phyloP scores from a whole-genome alignment of 2,888 invertebrate species.

The Cordilura impudica region DNA sequence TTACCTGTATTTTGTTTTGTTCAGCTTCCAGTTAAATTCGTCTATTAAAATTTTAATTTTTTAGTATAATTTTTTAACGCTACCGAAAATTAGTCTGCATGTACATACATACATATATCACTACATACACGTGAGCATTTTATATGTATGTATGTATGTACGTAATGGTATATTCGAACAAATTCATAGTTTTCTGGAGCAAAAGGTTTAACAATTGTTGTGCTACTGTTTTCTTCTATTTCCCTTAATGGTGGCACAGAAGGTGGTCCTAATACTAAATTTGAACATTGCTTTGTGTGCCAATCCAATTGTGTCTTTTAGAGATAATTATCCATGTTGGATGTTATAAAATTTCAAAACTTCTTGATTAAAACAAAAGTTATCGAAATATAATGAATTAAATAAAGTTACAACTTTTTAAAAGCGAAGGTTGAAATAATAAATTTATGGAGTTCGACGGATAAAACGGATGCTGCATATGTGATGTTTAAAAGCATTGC shows the following conservation, averaged over 20 bases:
- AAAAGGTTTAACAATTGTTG: slow-evolving; percentile 6
- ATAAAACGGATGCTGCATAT: neutral
- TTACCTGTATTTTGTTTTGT: slow-evolving; percentile 43
- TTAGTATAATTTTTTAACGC: slow-evolving; percentile 72
- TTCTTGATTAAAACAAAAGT: neutral
- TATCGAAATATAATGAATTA: neutral
- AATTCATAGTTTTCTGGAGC: neutral
- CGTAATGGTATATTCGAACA: neutral
- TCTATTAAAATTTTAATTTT: slow-evolving; percentile 46
- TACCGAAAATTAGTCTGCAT: slow-evolving; percentile 74
- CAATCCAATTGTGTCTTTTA: neutral
- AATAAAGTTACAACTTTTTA: neutral
- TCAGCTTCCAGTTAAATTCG: slow-evolving; percentile 38
- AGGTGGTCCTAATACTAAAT: slow-evolving; percentile 24
- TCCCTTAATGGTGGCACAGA: slow-evolving; percentile 30
- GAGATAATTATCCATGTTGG: neutral
- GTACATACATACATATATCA: neutral
- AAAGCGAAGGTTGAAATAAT: neutral
- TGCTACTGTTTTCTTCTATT: slow-evolving; percentile 40
- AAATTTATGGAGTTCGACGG: neutral
- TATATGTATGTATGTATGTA: neutral
- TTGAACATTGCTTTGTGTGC: neutral
- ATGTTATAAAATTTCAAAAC: neutral
- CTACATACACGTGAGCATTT: too few relatives aligned
- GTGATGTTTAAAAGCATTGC: too few relatives aligned